Evolutionary conservation across 2,113 vertebrate species (phyloP).

Genomic region (Tursiops truncatus): DNA sequence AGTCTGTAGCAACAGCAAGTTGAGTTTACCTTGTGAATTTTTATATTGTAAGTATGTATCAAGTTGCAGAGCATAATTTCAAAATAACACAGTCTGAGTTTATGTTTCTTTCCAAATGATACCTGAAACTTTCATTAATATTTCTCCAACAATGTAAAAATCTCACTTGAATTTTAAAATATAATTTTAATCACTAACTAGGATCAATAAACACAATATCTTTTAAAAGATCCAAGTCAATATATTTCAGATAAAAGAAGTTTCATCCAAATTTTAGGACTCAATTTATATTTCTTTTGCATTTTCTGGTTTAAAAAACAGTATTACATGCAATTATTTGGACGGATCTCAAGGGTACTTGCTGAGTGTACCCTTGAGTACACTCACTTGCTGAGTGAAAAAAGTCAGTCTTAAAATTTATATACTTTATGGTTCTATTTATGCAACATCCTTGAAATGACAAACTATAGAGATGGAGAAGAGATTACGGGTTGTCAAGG

Average conservation of each 20-base stretch:
- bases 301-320: conserved; percentile 48
- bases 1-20: neutral
- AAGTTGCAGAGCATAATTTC: conserved; percentile 27
- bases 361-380: no score
- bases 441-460: conserved; percentile 44
- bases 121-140: conserved; percentile 47
- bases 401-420: conserved; percentile 21
- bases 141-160: conserved; percentile 47
- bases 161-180: conserved; percentile 28
- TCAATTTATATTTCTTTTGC: conserved; percentile 44
- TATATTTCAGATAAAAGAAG: conserved; percentile 30
- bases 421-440: conserved; percentile 39
- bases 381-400: neutral
- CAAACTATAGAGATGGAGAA: neutral
- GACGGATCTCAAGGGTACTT: conserved; percentile 21
- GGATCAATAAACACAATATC: neutral
- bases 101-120: conserved; percentile 48
- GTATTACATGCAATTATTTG: neutral
- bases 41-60: conserved; percentile 41
- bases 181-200: conserved; percentile 30
- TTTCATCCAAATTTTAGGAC: conserved; percentile 47
- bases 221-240: conserved; percentile 41
- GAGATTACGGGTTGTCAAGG: neutral
- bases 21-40: conserved; percentile 49
- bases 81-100: conserved; percentile 39